Evolutionary conservation across 2,888 invertebrate species (phyloP).

Genomic region (Stenichneumon culpator): DNA sequence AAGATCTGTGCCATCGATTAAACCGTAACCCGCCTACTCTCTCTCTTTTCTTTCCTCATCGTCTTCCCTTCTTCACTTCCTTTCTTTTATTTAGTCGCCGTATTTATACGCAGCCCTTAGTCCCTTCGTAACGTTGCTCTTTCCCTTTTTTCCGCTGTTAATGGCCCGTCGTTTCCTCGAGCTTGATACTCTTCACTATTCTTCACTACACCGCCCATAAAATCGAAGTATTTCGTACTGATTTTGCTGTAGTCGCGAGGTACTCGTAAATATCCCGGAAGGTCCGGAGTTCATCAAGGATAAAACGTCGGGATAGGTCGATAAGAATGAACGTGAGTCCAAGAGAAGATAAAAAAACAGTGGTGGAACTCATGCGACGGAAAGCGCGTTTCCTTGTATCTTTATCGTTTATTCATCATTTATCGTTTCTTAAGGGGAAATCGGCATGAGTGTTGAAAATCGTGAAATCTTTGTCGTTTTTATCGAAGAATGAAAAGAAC

Average conservation of each 20-base stretch:
- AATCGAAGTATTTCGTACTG: constrained; percentile 32
- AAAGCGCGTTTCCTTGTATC: neutral
- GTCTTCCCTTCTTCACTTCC: neutral
- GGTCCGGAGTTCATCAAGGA: neutral
- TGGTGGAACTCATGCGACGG: neutral
- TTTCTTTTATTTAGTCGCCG: neutral
- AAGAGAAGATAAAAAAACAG: neutral
- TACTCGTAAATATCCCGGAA: constrained; percentile 41
- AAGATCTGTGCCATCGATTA: constrained; percentile 50
- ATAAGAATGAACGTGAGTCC: neutral
- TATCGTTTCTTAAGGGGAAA: neutral
- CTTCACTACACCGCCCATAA: constrained; percentile 40
- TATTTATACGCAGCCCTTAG: constrained; percentile 41
- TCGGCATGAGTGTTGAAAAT: neutral
- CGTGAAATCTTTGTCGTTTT: neutral
- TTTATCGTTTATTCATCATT: neutral
- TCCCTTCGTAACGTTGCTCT: constrained; percentile 19
- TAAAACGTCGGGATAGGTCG: neutral
- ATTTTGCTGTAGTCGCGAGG: constrained; percentile 36
- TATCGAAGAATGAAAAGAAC: neutral
- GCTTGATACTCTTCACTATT: constrained; percentile 15
- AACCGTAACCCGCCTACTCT: constrained; percentile 34
- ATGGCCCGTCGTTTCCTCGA: constrained; percentile 39
- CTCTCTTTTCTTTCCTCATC: neutral
- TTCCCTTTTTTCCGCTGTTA: constrained; percentile 33